Base-by-base conservation (phyloP, 2,113 vertebrate genomes). In the Lepidiolamprologus cunningtoni region DNA sequence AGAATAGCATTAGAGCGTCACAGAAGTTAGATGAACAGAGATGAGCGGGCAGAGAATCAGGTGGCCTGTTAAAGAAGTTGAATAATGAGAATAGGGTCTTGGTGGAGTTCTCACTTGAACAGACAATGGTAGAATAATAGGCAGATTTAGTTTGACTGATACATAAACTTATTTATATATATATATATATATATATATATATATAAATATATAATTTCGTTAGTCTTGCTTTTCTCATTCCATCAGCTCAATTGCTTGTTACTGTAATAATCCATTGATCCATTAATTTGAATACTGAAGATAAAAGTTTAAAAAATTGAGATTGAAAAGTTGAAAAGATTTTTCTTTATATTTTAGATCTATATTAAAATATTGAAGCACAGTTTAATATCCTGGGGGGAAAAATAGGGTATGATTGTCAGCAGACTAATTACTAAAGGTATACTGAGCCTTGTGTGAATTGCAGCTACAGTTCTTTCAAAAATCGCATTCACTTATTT, bases 131-230 rank as follows among this genome's bases (percentile, higher is more conserved):
- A n/a, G n/a, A n/a, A n/a, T n/a, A n/a, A n/a, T n/a, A n/a, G n/a
- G n/a, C n/a, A n/a, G n/a, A n/a, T n/a, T n/a, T n/a, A n/a, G n/a
- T n/a, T n/a, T n/a, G n/a, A n/a, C n/a, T n/a, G n/a, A n/a, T n/a
- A n/a, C n/a, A n/a, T n/a, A n/a, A n/a, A n/a, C n/a, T n/a, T n/a
- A n/a, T n/a, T n/a, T 3, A 58, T 1, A 9, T 2, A 6, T 3
- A 45, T 16, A 47, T 47, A 17, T 8, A 50, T 52, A 53, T 9
- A 11, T 40, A 37, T 37, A 10, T 10, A 40, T 42, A 45, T 45
- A 7, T 45, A 14, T 45, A 14, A 4, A 28, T 4, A 8, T 42
- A 14, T 1, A 37, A 42, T 42, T 0, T 23, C 1, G 14, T 71
- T 71, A 42, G 14, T 9, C 8, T 26, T 71, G 37, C n/a, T 16